Evolutionary conservation across 2,113 vertebrate genomes (phyloP).

Genomic region (Elanoides forficatus): DNA sequence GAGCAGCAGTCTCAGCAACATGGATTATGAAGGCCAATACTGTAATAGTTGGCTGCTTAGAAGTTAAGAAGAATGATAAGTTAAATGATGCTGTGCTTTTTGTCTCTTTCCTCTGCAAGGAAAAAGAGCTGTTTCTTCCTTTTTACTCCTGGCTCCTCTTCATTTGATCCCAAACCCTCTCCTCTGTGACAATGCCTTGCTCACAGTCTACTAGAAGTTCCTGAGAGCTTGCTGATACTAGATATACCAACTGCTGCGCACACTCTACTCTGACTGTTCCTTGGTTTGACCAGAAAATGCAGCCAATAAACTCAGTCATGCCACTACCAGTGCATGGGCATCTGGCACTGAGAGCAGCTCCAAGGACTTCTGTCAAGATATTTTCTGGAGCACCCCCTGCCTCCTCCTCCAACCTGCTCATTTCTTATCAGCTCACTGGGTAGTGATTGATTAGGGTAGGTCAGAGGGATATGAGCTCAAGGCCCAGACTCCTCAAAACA

Average conservation of each 20-base stretch:
- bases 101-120: not conserved
- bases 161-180: not conserved
- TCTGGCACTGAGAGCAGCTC: not conserved
- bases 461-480: not conserved
- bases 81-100: not conserved
- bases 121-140: not conserved
- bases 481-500: not conserved
- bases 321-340: not conserved
- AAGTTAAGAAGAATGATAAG: not conserved
- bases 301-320: not conserved
- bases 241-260: no score
- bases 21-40: not conserved
- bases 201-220: not conserved
- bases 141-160: not conserved
- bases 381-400: not conserved
- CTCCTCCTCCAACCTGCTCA: not conserved
- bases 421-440: not conserved
- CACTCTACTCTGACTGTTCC: not conserved
- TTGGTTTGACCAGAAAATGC: not conserved
- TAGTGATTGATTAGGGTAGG: not conserved
- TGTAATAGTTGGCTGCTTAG: not conserved
- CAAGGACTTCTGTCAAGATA: not conserved
- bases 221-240: not conserved
- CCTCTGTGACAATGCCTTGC: not conserved
- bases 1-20: not conserved